Evolutionary conservation across 2,797 vertebrate genomes (phyloP), one percentile per base, ranked within the genome.

Genomic region (Otolemur crassicaudatus): DNA sequence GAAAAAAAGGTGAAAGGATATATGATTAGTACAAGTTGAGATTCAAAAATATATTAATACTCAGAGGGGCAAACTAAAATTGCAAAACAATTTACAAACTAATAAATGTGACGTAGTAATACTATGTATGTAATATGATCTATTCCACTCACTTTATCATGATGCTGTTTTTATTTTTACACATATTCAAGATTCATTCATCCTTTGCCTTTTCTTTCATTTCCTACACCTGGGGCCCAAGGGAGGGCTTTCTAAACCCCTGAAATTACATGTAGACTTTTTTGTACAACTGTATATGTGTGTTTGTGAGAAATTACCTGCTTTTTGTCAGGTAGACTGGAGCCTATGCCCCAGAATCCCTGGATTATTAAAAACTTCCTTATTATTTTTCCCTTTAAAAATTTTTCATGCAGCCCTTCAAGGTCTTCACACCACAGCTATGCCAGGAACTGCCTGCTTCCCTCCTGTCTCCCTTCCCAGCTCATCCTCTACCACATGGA

Each of bases 1-100:
- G 65, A 76, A 70, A 77, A 90, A 87, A 83, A 79, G 6, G 76
- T 67, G 40, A 92, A 87, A 94, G 23, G 23, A 95, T 76, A 87
- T 53, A 53, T 8, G 46, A 83, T 85, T 96, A 65, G 67, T 88
- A 86, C 23, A 79, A 93, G 53, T 82, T 8, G 9, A 87, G 34
- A 84, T 73, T 46, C 19, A 84, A 95, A 93, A 90, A 63, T n/a
- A 91, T 25, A 31, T 56, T 60, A n/a, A 0, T 61, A 40, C 5
- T 72, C 12, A 61, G 13, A 70, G n/a, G 49, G 22, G 6, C 25
- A 92, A 95, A 89, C 22, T 91, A 75, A 95, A 96, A 89, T 76
- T 91, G 19, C 25, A 76, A 79, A 89, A 65, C 19, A 84, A 29
- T 63, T 85, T 58, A 56, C 65, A 92, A 88, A 86, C 27, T 49